Evolutionary conservation across 1,140 invertebrate genomes (phyloP).

Genomic region (Bacillus rossius): DNA sequence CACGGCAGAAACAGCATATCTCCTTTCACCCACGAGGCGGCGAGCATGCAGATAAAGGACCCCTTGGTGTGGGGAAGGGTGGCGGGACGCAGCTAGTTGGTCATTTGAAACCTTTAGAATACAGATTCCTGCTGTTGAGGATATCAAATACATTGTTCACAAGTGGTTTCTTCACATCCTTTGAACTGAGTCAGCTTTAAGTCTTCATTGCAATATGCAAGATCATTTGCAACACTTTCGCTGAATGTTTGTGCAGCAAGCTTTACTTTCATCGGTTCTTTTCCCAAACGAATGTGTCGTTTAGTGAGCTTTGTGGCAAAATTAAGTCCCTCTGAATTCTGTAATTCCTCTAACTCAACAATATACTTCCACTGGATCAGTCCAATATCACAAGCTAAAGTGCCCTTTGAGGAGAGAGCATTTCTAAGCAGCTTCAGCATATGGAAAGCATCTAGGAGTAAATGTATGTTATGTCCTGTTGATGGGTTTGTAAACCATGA

Average conservation of each 20-base stretch:
- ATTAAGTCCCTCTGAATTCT: slow-evolving; percentile 23
- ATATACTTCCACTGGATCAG: slow-evolving; percentile 23
- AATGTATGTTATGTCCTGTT: background rate
- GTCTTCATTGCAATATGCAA: slow-evolving; percentile 20
- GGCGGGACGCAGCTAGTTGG: too few relatives aligned
- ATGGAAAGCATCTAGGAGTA: background rate
- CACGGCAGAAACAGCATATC: too few relatives aligned
- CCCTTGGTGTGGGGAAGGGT: too few relatives aligned
- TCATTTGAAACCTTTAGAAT: too few relatives aligned
- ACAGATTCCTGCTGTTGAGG: slow-evolving; percentile 27
- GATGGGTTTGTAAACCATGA: background rate
- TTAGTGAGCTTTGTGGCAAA: slow-evolving; percentile 25
- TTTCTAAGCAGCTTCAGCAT: background rate
- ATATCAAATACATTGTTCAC: slow-evolving; percentile 33
- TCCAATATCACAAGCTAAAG: slow-evolving; percentile 10
- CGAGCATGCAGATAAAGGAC: too few relatives aligned
- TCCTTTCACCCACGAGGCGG: too few relatives aligned
- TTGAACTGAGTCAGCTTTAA: slow-evolving; percentile 22
- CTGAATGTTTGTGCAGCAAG: slow-evolving; percentile 30
- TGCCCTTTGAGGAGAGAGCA: slow-evolving; percentile 2
- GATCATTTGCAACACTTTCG: slow-evolving; percentile 24
- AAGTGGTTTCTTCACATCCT: slow-evolving; percentile 21
- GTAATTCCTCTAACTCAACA: slow-evolving; percentile 17
- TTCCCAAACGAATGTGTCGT: slow-evolving; percentile 25
- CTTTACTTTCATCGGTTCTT: slow-evolving; percentile 32